These are phyloP conservation scores for Solea senegalensis DNA, from an alignment of 2,113 vertebrate genomes.

Conservation along the genomic window DNA sequence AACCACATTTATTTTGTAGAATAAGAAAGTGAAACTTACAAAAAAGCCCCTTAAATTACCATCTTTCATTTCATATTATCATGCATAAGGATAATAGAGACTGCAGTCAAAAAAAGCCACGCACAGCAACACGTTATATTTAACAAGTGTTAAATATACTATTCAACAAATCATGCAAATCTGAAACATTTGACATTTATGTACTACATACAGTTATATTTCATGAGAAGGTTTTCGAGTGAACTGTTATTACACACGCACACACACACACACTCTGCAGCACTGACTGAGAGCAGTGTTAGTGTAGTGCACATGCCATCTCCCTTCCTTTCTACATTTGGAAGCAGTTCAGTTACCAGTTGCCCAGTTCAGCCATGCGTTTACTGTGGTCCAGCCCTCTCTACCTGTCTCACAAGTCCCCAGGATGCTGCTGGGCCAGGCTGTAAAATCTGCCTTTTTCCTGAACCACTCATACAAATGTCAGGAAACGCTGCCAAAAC, in stretches of 20 bases:
- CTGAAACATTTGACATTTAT: slow-evolving; percentile 18
- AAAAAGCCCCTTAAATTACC: slow-evolving; percentile 75
- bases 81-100: slow-evolving; percentile 55
- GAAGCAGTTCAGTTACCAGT: slow-evolving; percentile 71
- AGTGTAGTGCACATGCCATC: slow-evolving; percentile 31
- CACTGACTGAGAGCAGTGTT: slow-evolving; percentile 31
- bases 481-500: slow-evolving; percentile 57
- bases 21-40: slow-evolving; percentile 83
- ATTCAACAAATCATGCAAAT: slow-evolving; percentile 20
- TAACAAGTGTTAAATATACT: slow-evolving; percentile 19
- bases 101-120: slow-evolving; percentile 1
- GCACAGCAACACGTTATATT: neutral
- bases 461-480: slow-evolving; percentile 51
- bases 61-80: slow-evolving; percentile 69
- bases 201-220: slow-evolving; percentile 1
- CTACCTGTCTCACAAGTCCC: slow-evolving; percentile 74
- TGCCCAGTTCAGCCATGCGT: slow-evolving; percentile 76
- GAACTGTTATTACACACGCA: neutral
- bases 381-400: slow-evolving; percentile 77
- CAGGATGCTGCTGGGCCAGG: slow-evolving; percentile 67
- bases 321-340: slow-evolving; percentile 69
- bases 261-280: slow-evolving; percentile 10
- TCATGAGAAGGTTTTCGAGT: neutral
- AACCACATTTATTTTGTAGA: slow-evolving; percentile 86
- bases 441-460: slow-evolving; percentile 60